Evolutionary conservation across 2,797 vertebrate genomes (phyloP).

Genomic region (Glyptemys insculpta): DNA sequence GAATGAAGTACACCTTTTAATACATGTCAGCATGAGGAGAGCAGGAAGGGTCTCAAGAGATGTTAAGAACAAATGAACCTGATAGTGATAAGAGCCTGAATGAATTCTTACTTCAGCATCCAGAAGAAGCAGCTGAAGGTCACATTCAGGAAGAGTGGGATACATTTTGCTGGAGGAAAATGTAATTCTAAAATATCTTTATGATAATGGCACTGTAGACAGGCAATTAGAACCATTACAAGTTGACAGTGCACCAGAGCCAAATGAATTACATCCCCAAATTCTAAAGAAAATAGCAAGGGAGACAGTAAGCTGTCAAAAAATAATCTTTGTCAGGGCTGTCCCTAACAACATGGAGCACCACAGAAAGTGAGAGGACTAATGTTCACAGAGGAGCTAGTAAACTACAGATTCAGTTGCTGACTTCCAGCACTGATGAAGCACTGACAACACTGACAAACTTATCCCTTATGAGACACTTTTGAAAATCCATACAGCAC

Average conservation of each 20-base stretch:
- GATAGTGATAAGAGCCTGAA: background rate
- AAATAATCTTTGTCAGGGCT: background rate
- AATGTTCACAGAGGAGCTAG: background rate
- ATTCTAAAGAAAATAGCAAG: background rate
- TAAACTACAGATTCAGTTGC: background rate
- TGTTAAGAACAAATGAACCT: fast-evolving
- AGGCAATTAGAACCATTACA: constrained; percentile 6
- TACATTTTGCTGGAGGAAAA: background rate
- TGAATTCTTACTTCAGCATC: background rate
- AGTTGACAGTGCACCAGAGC: background rate
- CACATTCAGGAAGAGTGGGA: background rate
- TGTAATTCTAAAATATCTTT: background rate
- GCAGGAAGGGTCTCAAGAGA: background rate
- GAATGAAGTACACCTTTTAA: background rate
- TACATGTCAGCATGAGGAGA: fast-evolving
- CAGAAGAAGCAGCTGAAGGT: background rate
- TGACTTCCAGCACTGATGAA: background rate
- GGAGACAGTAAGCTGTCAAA: background rate
- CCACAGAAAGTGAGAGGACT: background rate
- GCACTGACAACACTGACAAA: background rate
- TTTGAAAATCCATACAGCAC: background rate
- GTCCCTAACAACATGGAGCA: background rate
- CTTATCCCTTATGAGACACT: background rate
- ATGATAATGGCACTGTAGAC: background rate
- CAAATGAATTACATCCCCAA: background rate